Base-by-base conservation (phyloP, 2,797 vertebrate genomes). In the Hylomyscus alleni region DNA sequence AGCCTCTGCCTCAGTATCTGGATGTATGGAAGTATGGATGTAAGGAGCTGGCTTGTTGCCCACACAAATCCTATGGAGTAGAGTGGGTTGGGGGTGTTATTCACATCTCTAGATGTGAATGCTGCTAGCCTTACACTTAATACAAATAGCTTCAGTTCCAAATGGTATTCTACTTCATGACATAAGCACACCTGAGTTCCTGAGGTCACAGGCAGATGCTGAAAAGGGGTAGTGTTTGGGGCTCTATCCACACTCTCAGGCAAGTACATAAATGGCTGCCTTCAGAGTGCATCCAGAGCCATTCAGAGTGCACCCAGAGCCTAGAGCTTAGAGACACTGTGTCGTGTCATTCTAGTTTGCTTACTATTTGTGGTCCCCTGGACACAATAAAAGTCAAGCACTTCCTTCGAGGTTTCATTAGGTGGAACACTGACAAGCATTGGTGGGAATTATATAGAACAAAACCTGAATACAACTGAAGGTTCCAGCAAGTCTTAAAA, bases 41-140 rank as follows among this genome's bases (percentile, higher is more conserved):
- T 3, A 17, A 3, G 31, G 37, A 19, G 29, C 26, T 72, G 19
- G 29, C 26, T 40, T 40, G 6, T 54, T 50, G 58, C 5, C 50
- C 19, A 14, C 44, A 14, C 56, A 40, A 15, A 24, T 44, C 73
- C 14, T 17, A 2, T 8, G 22, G 60, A 88, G 31, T 10, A 44
- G 3, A 69, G 20, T 8, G 75, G 37, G n/a, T n/a, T 13, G 50
- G 1, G 19, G 6, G 0, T 6, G 7, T 75, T 50, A 4, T 26
- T 40, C 13, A 11, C 5, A 13, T 13, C 47, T 78, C n/a, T 9
- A 2, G 24, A 20, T 13, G 11, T n/a, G 75, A 44, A 4, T 0
- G 0, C 15, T 13, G 24, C 26, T n/a, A 4, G 1, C 9, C 31
- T 8, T 11, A 11, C 6, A 77, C 0, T 72, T 4, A 17, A 12